Base-by-base conservation (phyloP, 92 coral and sea anemone genomes). In the Desmophyllum pertusum region DNA sequence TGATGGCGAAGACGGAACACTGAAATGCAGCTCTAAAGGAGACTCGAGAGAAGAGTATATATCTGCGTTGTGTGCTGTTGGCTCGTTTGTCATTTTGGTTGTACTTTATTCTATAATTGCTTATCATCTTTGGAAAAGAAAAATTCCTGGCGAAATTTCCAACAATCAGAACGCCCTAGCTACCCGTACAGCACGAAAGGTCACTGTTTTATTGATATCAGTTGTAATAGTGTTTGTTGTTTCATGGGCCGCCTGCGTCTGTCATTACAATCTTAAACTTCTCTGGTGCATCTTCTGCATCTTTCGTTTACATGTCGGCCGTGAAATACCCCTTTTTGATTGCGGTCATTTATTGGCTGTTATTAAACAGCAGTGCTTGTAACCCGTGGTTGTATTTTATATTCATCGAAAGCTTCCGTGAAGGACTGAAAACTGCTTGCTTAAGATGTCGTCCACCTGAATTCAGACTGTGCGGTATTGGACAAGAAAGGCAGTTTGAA, bases 71-170 rank as follows among this genome's bases (percentile, higher is more conserved):
- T 2, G 36, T 50, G 13, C 42, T 10, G 29, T 73, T 27, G 59
- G 59, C 19, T 43, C 78, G 21, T 73, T 73, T 25, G 19, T 73
- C 19, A 17, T 46, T 6, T 4, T 73, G 29, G 59, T 29, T 25
- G 38, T 46, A 5, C 61, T 73, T 13, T 73, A 73, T n/a, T 73
- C 62, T 6, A 29, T 73, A 29, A 73, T 73, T 25, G 55, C 78
- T 25, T 73, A 73, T 29, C 78, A 59, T 13, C 78, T 73, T 50
- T 73, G 78, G 78, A 73, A 19, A 25, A 46, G 78, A 45, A 73
- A 73, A 30, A 45, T 73, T 73, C 78, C 78, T 19, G 78, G 78
- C 19, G 78, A 73, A 27, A 17, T 27, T 10, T 42, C 62, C 55
- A 43, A 33, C 61, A 50, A 13, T 43, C 78, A 73, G 35, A 2